phyloP scores from a whole-genome alignment of 2,113 vertebrate genomes.

The Lampris incognitus region DNA sequence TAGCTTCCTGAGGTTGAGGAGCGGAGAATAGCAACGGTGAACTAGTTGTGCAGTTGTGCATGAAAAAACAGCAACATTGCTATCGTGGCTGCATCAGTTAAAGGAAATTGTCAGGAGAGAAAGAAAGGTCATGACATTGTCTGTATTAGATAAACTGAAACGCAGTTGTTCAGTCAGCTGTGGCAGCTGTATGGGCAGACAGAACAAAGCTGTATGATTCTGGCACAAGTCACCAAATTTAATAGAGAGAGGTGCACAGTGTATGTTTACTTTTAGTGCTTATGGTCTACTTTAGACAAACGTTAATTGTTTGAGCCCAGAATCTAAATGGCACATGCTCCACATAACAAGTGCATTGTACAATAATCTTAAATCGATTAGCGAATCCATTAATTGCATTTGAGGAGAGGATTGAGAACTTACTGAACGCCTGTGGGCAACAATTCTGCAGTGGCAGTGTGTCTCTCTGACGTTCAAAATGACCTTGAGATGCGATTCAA shows the following conservation, averaged over 20 bases:
- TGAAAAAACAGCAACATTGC: no score
- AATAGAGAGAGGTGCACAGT: background rate
- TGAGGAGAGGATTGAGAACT: constrained; percentile 19
- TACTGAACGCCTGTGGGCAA: constrained; percentile 25
- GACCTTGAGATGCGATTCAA: constrained; percentile 78
- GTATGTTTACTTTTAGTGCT: background rate
- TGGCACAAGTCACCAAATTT: background rate
- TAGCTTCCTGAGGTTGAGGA: no score
- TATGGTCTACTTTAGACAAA: background rate
- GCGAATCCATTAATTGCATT: constrained; percentile 53
- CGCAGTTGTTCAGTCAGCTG: background rate
- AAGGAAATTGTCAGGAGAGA: background rate
- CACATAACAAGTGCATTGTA: constrained; percentile 37
- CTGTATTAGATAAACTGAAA: background rate
- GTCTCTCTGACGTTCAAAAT: constrained; percentile 51
- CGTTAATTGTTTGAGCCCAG: constrained; percentile 6
- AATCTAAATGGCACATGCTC: constrained; percentile 44
- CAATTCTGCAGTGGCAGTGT: constrained; percentile 37
- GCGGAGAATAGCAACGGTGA: no score
- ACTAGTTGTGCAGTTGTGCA: no score
- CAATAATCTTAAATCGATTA: constrained; percentile 42
- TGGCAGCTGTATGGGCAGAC: background rate
- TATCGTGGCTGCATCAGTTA: no score
- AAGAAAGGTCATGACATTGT: background rate
- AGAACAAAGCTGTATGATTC: no score